A percentile compares a stretch with the other conserved stretches of the same genome.
These are phyloP conservation scores for Gnatocerus cornutus DNA, from an alignment of 2,888 invertebrate species.

Conservation along the genomic window DNA sequence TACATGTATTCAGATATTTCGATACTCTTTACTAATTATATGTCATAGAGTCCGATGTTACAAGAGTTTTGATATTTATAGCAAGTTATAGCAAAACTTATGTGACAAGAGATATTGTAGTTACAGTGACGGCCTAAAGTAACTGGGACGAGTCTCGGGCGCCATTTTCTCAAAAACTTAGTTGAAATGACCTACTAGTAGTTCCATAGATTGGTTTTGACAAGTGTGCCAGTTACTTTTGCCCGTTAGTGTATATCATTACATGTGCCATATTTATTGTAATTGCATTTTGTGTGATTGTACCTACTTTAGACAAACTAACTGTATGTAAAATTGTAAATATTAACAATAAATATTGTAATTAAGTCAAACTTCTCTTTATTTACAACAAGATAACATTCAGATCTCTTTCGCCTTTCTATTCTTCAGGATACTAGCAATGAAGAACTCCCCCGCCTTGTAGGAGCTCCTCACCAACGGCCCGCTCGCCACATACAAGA, in stretches of 20 bases:
- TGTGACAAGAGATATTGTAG: slow-evolving; percentile 51
- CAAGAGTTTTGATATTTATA: slow-evolving; percentile 54
- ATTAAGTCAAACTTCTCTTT: slow-evolving; percentile 39
- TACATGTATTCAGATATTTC: slow-evolving; percentile 55
- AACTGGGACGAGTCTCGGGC: no score
- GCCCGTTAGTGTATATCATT: no score
- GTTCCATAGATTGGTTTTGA: no score
- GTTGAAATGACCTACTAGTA: no score
- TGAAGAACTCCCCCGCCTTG: slow-evolving; percentile 97
- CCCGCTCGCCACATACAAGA: slow-evolving; percentile 97
- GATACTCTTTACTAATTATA: slow-evolving; percentile 56
- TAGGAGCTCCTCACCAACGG: slow-evolving; percentile 98
- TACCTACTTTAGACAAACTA: slow-evolving; percentile 58
- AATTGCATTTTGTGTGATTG: slow-evolving; percentile 66
- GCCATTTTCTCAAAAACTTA: no score
- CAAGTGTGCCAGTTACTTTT: no score
- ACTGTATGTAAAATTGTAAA: slow-evolving; percentile 66
- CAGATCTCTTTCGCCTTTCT: slow-evolving; percentile 66
- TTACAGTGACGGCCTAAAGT: no score
- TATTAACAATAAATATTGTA: slow-evolving; percentile 60
- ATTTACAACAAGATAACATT: no score
- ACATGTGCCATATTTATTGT: slow-evolving; percentile 67
- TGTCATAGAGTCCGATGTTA: slow-evolving; percentile 53
- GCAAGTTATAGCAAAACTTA: slow-evolving; percentile 51
- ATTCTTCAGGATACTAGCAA: slow-evolving; percentile 84